Evolutionary conservation across 2,888 invertebrate genomes (phyloP), one percentile per base, ranked within the genome.

Genomic region (Sympetrum striolatum): DNA sequence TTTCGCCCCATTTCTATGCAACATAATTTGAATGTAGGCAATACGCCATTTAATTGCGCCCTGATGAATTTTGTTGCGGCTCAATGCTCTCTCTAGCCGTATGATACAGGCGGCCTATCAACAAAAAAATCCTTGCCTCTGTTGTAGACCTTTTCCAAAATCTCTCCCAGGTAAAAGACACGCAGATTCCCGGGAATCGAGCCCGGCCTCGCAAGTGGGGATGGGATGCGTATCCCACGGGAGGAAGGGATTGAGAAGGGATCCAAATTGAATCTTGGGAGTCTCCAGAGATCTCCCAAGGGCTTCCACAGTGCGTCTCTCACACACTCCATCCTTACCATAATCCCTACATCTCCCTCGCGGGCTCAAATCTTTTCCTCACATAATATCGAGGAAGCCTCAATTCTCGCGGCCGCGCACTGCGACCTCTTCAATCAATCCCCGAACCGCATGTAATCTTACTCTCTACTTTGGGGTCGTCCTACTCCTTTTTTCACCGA

Each of bases 261-360:
- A 86, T 86, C 86, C 86, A 86, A 86, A 86, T 86, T 86, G 86
- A 86, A 86, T 86, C 86, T 86, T 86, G 86, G 60, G 86, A 60
- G 60, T 82, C 86, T 60, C 86, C 86, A 39, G 86, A 58, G 86
- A 86, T 86, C 86, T 86, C 86, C 86, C 58, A 37, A 53, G 86
- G 86, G 58, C 58, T 86, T 60, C 31, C 18, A 25, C 4, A 48
- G 18, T 1, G 18, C 64, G 18, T n/a, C 6, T 2, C 15, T 25
- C 31, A n/a, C 58, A 22, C 37, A 22, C 15, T 35, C n/a, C 31
- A 14, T 31, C 73, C n/a, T 64, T n/a, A 12, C n/a, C 73, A 31
- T 73, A 73, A 73, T 73, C 73, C 73, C 73, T 73, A 73, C 73
- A 73, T 73, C 73, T 73, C 73, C 60, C 64, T 22, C 48, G 81